phyloP scores from a whole-genome alignment of 64 coral and sea anemone species.

The Montipora efflorescens region DNA sequence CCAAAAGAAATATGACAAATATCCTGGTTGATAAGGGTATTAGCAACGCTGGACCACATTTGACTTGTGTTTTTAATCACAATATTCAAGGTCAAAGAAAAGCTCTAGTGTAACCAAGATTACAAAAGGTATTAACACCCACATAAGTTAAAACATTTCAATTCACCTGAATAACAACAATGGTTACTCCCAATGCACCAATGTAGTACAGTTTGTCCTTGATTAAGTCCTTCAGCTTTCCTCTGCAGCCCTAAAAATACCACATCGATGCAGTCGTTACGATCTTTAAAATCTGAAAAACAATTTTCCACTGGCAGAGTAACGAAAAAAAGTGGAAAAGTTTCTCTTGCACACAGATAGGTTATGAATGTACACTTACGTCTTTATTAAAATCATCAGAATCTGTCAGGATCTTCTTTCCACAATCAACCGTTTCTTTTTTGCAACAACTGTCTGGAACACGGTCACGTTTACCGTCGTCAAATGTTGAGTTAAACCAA shows the following conservation, averaged over 20 bases:
- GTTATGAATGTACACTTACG: neutral
- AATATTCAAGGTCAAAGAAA: no score
- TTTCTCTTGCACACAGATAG: no score
- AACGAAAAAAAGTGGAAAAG: no score
- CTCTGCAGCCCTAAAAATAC: conserved; percentile 24
- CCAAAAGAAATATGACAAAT: no score
- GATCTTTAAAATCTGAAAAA: no score
- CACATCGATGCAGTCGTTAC: no score
- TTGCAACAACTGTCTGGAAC: conserved; percentile 73
- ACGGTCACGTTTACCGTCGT: neutral
- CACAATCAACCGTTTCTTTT: neutral
- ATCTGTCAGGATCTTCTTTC: no score
- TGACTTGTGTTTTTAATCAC: no score
- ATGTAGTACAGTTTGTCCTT: conserved; percentile 27
- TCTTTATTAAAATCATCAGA: neutral
- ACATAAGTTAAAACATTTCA: neutral
- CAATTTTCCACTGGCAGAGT: no score
- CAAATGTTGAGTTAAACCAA: neutral
- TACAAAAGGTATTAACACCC: neutral
- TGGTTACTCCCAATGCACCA: conserved; percentile 19
- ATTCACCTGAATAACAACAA: conserved; percentile 15
- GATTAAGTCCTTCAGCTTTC: neutral
- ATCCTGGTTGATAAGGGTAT: no score
- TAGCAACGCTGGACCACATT: no score
- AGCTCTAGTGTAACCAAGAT: no score